Percentiles rank a stretch among this genome's conserved stretches.
phyloP scores from a whole-genome alignment of 2,888 invertebrate genomes.

The Erebia epiphron region DNA sequence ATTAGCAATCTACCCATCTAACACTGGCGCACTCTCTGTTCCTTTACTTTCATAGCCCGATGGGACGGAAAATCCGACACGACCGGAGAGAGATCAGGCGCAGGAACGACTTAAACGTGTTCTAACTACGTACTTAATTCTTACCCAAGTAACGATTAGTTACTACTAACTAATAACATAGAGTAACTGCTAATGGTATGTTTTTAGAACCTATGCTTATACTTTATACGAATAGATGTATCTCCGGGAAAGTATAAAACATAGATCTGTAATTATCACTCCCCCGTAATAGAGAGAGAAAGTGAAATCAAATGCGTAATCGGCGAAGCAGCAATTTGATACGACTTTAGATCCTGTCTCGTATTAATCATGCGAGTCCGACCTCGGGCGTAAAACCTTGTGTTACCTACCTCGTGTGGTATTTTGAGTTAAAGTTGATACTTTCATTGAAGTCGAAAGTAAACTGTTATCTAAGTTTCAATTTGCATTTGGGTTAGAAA shows the following conservation, averaged over 20 bases:
- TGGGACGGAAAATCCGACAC: too few species aligned
- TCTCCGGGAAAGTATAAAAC: conserved; percentile 24
- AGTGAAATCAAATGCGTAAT: conserved; percentile 33
- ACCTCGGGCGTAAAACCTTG: neutral
- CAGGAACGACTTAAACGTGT: too few species aligned
- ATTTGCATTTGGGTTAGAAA: too few species aligned
- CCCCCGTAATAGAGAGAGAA: conserved; percentile 31
- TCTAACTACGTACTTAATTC: too few species aligned
- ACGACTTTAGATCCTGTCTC: conserved; percentile 7
- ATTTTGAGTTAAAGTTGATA: neutral
- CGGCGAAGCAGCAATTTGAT: conserved; percentile 23
- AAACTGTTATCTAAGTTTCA: neutral
- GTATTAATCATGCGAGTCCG: neutral
- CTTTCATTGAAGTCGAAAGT: neutral
- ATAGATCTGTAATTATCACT: conserved; percentile 27
- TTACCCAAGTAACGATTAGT: neutral
- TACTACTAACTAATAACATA: neutral
- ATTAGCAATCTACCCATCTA: too few species aligned
- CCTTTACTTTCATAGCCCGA: too few species aligned
- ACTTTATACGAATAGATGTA: neutral
- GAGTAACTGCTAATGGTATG: neutral
- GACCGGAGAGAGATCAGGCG: too few species aligned
- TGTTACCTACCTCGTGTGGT: neutral
- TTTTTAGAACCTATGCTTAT: neutral
- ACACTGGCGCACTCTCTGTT: too few species aligned